Evolutionary conservation across 2,888 invertebrate genomes (phyloP), one percentile per base, ranked within the genome.

Genomic region (Lampropteryx suffumata): DNA sequence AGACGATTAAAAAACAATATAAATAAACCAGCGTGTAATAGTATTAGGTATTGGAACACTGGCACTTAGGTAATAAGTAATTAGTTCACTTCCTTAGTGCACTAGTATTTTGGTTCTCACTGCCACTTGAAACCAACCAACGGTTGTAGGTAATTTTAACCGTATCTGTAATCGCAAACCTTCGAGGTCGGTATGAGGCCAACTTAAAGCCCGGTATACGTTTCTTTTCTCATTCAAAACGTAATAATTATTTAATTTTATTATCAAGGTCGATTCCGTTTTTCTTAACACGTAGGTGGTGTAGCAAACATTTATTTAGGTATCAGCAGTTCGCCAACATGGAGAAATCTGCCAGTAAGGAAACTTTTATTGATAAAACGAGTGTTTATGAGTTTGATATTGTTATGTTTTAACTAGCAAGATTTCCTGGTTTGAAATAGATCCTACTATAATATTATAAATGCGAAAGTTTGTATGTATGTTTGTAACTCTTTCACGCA

Each of bases 101-200:
- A 37, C 14, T 26, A 30, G 41, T 11, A n/a, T n/a, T 33, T 34
- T 24, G 2, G 24, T 41, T 47, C 21, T 34, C 10, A 41, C 35
- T 41, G 35, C 21, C 40, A 34, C 34, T 41, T 35, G 34, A 41
- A 34, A 42, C 33, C 41, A 35, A 14, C 35, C 29, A 41, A 30
- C 41, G 30, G 41, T 42, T 41, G 33, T 42, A 42, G 13, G 41
- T 41, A 41, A 41, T 48, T 30, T 17, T 30, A 39, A 35, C 36
- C 44, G 41, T 58, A 52, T 50, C 45, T 24, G 44, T 36, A 50
- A 58, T 50, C 50, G 36, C 44, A 50, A 33, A 50, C 42, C 45
- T 50, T 41, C 50, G 56, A 56, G 56, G 56, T 49, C 54, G 44
- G 21, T 35, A 17, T 47, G 41, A 59, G 56, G 56, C 54, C 56